Conservation (phyloP, 2,797 vertebrate species). For the Orestias chungarensis region DNA sequence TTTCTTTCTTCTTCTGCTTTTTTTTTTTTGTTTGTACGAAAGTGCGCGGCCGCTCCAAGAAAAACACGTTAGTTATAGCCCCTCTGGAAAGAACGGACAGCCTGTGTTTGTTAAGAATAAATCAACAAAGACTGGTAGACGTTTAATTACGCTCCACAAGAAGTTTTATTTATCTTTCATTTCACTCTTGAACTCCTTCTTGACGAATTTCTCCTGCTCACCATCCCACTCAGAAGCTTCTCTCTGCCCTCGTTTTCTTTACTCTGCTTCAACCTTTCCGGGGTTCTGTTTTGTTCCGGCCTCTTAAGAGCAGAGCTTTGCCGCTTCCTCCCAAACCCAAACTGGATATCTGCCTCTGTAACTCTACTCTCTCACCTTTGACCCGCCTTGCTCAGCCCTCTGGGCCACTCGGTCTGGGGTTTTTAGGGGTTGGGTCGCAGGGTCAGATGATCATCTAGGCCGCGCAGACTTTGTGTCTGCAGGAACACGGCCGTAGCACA, state of each 20-base stretch:
- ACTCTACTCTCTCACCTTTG: slow-evolving; percentile 77
- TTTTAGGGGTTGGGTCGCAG: slow-evolving; percentile 57
- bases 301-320: slow-evolving; percentile 38
- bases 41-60: slow-evolving; percentile 56
- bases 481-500: slow-evolving; percentile 64
- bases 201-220: slow-evolving; percentile 56
- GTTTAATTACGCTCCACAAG: slow-evolving; percentile 72
- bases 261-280: slow-evolving; percentile 29
- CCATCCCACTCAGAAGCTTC: slow-evolving; percentile 23
- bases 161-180: slow-evolving; percentile 72
- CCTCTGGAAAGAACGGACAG: slow-evolving; percentile 72
- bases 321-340: slow-evolving; percentile 62
- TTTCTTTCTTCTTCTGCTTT: background rate
- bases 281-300: slow-evolving; percentile 5
- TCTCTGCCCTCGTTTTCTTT: slow-evolving; percentile 21
- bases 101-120: slow-evolving; percentile 76
- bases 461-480: slow-evolving; percentile 80
- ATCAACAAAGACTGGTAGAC: slow-evolving; percentile 73
- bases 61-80: slow-evolving; percentile 66
- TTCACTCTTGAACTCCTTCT: slow-evolving; percentile 49
- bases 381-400: slow-evolving; percentile 68
- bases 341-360: slow-evolving; percentile 74
- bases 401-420: slow-evolving; percentile 56
- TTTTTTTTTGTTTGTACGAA: slow-evolving; percentile 28
- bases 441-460: slow-evolving; percentile 68